These are phyloP conservation scores for Loriculus beryllinus DNA, from an alignment of 2,797 vertebrate species.

Conservation along the genomic window DNA sequence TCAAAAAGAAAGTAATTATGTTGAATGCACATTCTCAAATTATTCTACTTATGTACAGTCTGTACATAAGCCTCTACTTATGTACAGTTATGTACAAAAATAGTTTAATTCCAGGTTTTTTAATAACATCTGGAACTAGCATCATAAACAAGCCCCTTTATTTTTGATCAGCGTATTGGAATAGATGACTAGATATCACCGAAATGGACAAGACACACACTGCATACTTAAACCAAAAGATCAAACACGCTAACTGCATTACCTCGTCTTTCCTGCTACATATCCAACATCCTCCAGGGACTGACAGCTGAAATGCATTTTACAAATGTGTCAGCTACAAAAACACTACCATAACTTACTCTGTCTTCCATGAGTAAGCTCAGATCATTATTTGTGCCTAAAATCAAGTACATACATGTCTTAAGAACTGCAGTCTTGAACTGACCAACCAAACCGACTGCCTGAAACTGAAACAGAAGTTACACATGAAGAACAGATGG, in stretches of 20 bases:
- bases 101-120: not conserved
- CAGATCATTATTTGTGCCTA: not conserved
- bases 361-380: not conserved
- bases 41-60: not conserved
- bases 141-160: not conserved
- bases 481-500: not conserved
- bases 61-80: not conserved
- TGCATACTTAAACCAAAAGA: not conserved
- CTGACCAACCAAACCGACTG: not conserved
- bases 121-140: not conserved
- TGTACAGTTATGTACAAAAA: no score
- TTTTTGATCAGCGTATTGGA: not conserved
- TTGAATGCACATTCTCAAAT: not conserved
- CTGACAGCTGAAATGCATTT: not conserved
- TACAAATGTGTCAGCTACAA: not conserved
- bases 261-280: not conserved
- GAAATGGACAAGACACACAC: not conserved
- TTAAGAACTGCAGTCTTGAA: not conserved
- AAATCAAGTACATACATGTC: not conserved
- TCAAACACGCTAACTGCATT: not conserved
- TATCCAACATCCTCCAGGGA: not conserved
- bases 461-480: not conserved
- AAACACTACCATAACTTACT: not conserved
- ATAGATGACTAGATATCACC: not conserved
- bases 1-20: not conserved